These are phyloP conservation scores for Barnardius zonarius DNA, from an alignment of 2,113 vertebrate species.

Conservation along the genomic window DNA sequence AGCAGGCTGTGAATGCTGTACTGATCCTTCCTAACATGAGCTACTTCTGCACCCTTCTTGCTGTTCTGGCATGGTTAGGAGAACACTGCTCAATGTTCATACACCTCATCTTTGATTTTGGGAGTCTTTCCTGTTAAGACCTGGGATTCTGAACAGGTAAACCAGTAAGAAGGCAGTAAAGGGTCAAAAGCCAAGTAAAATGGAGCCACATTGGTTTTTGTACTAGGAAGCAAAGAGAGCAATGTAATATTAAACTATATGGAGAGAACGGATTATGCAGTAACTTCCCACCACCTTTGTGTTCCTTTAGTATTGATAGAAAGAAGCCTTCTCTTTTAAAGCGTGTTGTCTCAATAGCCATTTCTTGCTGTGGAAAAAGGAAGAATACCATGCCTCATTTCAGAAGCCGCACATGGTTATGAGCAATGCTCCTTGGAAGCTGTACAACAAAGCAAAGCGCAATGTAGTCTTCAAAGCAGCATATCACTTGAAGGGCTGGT, in stretches of 20 bases:
- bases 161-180: neutral
- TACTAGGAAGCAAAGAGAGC: neutral
- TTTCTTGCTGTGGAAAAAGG: neutral
- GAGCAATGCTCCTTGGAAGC: neutral
- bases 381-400: neutral
- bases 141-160: neutral
- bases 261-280: neutral
- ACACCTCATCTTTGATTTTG: neutral
- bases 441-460: neutral
- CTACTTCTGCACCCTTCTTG: neutral
- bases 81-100: neutral
- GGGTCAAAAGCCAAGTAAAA: neutral
- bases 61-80: neutral
- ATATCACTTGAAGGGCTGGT: neutral
- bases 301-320: neutral
- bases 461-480: neutral
- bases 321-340: neutral
- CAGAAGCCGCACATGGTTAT: neutral
- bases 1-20: neutral
- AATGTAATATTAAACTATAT: neutral
- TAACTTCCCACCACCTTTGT: neutral
- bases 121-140: neutral
- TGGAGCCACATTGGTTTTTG: neutral
- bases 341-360: neutral
- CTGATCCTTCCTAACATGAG: neutral